phyloP scores from a whole-genome alignment of 2,888 invertebrate species.

The Drosophila yooni region DNA sequence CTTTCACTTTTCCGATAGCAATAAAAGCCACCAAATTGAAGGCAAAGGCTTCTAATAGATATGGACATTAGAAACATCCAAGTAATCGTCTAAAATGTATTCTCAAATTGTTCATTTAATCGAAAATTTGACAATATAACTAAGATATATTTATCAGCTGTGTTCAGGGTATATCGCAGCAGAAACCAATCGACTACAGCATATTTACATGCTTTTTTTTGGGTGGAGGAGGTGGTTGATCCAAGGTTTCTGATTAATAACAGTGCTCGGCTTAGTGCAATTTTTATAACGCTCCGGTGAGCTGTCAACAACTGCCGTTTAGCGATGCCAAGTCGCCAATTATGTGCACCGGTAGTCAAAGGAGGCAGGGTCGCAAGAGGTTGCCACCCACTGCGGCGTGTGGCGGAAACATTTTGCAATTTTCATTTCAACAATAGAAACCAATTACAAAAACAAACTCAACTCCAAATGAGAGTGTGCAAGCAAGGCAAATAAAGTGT shows the following conservation, averaged over 20 bases:
- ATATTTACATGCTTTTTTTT: not conserved
- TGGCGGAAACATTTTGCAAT: slow-evolving; percentile 70
- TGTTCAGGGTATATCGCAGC: not conserved
- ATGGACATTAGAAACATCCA: not conserved
- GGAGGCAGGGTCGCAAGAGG: slow-evolving; percentile 25
- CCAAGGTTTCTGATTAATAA: slow-evolving; percentile 46
- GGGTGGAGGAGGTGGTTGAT: not conserved
- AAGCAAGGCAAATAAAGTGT: slow-evolving; percentile 65
- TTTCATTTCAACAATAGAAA: slow-evolving; percentile 76
- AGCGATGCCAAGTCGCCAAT: slow-evolving; percentile 68
- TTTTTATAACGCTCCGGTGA: slow-evolving; percentile 30
- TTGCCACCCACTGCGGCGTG: slow-evolving; percentile 9
- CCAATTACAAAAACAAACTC: slow-evolving; percentile 78
- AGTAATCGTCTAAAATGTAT: not conserved
- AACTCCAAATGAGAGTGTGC: slow-evolving; percentile 74
- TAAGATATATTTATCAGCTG: too few relatives aligned
- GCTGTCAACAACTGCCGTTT: slow-evolving; percentile 66
- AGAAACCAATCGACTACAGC: not conserved
- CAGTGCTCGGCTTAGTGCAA: slow-evolving; percentile 29
- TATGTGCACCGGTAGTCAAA: slow-evolving; percentile 74
- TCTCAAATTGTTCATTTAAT: not conserved
- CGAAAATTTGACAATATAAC: not conserved
- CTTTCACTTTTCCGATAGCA: not conserved
- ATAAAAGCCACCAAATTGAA: not conserved
- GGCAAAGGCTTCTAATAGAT: not conserved